Conservation (phyloP, 2,888 invertebrate species). For the Netelia melanura region DNA sequence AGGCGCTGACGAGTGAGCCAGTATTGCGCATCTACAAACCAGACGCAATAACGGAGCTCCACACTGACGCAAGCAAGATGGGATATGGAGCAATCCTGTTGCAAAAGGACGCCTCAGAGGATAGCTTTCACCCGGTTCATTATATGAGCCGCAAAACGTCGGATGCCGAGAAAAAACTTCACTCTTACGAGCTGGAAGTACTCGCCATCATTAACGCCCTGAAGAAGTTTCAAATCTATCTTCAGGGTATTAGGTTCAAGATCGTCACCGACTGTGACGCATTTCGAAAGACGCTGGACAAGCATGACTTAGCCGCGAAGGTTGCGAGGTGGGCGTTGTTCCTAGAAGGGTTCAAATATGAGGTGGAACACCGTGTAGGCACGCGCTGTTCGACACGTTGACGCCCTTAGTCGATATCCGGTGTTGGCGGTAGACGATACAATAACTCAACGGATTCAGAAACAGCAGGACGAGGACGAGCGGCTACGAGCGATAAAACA, state of each 20-base stretch:
- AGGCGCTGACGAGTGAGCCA: constrained; percentile 37
- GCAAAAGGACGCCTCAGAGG: constrained; percentile 66
- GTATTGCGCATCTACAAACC: constrained; percentile 49
- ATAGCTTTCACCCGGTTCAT: constrained; percentile 71
- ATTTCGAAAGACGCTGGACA: constrained; percentile 54
- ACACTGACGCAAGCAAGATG: constrained; percentile 1
- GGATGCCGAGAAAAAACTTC: constrained; percentile 70
- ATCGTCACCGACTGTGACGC: constrained; percentile 72
- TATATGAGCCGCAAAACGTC: constrained; percentile 73
- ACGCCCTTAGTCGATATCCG: constrained; percentile 70
- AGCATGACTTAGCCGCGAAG: constrained; percentile 64
- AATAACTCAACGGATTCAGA: not conserved
- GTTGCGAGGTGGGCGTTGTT: constrained; percentile 69
- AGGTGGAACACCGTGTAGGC: constrained; percentile 69
- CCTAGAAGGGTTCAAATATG: constrained; percentile 32
- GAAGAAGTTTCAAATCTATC: constrained; percentile 70
- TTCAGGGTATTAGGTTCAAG: constrained; percentile 72
- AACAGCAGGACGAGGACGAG: not conserved
- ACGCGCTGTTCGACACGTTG: constrained; percentile 69
- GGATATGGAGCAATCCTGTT: constrained; percentile 71
- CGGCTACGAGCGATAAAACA: not conserved
- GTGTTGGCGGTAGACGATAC: not conserved
- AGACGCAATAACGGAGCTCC: constrained; percentile 39
- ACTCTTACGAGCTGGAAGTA: constrained; percentile 71
- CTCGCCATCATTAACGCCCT: constrained; percentile 72